A percentile compares a stretch with the other conserved stretches of the same genome.
phyloP scores from a whole-genome alignment of 64 coral and sea anemone genomes.

The Cladopsammia gracilis region DNA sequence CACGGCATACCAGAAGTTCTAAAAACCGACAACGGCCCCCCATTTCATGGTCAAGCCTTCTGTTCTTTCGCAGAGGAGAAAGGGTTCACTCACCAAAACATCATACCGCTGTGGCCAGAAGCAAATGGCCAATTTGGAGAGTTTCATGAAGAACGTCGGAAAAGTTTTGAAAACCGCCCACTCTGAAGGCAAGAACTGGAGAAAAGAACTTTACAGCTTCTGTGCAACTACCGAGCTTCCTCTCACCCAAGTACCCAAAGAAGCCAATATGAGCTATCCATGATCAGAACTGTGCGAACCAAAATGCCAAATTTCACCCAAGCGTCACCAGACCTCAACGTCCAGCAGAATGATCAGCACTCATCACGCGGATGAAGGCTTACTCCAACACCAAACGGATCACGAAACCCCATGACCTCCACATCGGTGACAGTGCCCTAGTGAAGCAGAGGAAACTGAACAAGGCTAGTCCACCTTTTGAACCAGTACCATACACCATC shows the following conservation, averaged over 20 bases:
- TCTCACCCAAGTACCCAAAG: not conserved
- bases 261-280: not conserved
- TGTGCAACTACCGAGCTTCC: not conserved
- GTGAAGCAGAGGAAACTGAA: not conserved
- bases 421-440: not conserved
- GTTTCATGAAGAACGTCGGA: conserved; percentile 33
- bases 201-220: not conserved
- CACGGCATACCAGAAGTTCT: conserved; percentile 24
- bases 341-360: not conserved
- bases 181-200: conserved; percentile 28
- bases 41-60: conserved; percentile 23
- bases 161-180: conserved; percentile 23
- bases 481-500: not conserved
- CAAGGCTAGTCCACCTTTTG: not conserved
- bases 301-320: not conserved
- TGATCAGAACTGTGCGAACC: not conserved
- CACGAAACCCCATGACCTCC: not conserved
- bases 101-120: conserved; percentile 45
- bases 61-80: not conserved
- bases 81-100: conserved; percentile 51
- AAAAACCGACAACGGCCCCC: conserved; percentile 52
- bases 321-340: not conserved
- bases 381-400: not conserved
- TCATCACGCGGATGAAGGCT: not conserved
- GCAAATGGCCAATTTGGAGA: conserved; percentile 61